Percentiles rank a stretch among this genome's conserved stretches.
Evolutionary conservation across 2,113 vertebrate species (phyloP).

Genomic region (Nerophis ophidion): DNA sequence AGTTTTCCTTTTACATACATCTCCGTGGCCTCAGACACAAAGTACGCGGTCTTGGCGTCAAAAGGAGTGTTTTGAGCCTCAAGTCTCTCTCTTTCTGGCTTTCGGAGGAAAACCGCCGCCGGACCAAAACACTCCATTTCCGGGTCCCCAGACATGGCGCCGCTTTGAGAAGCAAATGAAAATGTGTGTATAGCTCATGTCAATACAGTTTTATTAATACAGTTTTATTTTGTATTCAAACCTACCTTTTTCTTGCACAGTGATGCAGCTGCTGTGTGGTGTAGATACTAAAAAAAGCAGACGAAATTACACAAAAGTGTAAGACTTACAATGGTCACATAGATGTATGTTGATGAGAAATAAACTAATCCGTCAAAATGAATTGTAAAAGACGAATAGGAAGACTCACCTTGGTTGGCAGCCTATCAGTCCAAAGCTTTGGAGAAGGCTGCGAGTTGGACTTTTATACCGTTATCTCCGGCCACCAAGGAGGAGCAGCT

Average conservation of each 20-base stretch:
- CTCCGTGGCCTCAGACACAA: slow-evolving; percentile 67
- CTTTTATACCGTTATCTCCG: slow-evolving; percentile 62
- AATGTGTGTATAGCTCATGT: not conserved
- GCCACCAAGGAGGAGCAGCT: slow-evolving; percentile 30
- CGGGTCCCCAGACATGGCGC: slow-evolving; percentile 71
- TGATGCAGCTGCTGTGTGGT: slow-evolving; percentile 14
- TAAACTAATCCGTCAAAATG: not conserved
- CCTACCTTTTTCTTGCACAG: slow-evolving; percentile 36
- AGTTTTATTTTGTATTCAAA: not conserved
- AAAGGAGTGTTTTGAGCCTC: slow-evolving; percentile 79
- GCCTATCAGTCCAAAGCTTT: slow-evolving; percentile 44
- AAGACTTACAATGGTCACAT: not conserved
- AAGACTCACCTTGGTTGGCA: slow-evolving; percentile 55
- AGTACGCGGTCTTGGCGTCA: slow-evolving; percentile 81
- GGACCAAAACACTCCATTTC: slow-evolving; percentile 83
- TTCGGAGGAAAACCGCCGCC: slow-evolving; percentile 80
- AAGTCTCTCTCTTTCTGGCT: slow-evolving; percentile 80
- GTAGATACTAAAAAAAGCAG: slow-evolving; percentile 21
- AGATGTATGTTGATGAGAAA: no score
- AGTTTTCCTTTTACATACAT: slow-evolving; percentile 79
- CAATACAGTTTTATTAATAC: not conserved
- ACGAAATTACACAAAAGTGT: not conserved
- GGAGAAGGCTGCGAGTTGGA: slow-evolving; percentile 17
- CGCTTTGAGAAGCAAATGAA: slow-evolving; percentile 7
- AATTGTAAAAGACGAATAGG: not conserved